Percentiles rank a stretch among this genome's conserved stretches.
Evolutionary conservation across 2,797 vertebrate species (phyloP).

Genomic region (Sebastes trivittatus): DNA sequence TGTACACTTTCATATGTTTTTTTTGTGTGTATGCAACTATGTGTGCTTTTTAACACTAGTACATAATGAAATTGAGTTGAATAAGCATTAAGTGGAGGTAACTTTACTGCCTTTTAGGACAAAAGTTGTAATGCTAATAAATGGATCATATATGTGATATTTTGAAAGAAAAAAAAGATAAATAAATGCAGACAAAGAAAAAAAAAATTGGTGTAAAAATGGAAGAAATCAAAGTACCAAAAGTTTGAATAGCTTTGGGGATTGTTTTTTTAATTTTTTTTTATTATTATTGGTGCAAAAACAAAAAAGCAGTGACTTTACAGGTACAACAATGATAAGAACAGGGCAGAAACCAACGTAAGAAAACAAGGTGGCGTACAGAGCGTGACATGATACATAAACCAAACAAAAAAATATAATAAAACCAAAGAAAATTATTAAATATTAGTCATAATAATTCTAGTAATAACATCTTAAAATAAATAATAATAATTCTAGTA

Average conservation of each 20-base stretch:
- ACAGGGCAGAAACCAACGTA: too few species aligned
- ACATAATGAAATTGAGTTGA: background rate
- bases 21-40: background rate
- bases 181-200: background rate
- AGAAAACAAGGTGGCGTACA: too few species aligned
- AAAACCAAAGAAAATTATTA: too few species aligned
- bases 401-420: too few species aligned
- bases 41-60: background rate
- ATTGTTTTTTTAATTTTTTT: too few species aligned
- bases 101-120: background rate
- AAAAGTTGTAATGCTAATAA: background rate
- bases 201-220: background rate
- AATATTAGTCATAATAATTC: too few species aligned
- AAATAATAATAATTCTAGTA: too few species aligned
- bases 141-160: background rate
- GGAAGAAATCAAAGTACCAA: background rate
- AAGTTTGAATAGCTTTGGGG: background rate
- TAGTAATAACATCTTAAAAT: too few species aligned
- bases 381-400: too few species aligned
- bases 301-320: too few species aligned
- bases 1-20: background rate
- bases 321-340: too few species aligned
- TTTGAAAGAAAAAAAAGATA: background rate
- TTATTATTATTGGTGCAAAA: too few species aligned
- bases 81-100: background rate